Conservation (phyloP, 2,797 vertebrate species). For the Melanotaenia pygmaea region DNA sequence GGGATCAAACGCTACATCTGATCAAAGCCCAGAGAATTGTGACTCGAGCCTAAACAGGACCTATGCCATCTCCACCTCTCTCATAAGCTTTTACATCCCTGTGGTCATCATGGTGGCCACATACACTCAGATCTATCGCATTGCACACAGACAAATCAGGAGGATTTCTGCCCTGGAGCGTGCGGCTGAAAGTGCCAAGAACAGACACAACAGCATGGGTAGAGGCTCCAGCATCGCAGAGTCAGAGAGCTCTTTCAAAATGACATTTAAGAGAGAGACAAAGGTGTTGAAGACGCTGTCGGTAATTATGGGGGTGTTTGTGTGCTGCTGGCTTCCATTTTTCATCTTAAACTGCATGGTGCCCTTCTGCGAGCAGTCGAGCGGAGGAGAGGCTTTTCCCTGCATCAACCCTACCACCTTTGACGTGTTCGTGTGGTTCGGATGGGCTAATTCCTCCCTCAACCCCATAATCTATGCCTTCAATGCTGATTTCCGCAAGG, state of each 20-base stretch:
- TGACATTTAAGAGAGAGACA: slow-evolving; percentile 97
- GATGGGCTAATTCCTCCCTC: slow-evolving; percentile 98
- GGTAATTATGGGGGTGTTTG: slow-evolving; percentile 98
- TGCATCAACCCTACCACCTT: slow-evolving; percentile 96
- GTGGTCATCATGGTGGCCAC: slow-evolving; percentile 98
- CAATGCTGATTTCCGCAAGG: slow-evolving; percentile 97
- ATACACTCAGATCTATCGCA: slow-evolving; percentile 98
- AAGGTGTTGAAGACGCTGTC: slow-evolving; percentile 98
- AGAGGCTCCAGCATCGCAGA: slow-evolving; percentile 87
- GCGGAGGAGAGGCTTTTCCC: slow-evolving; percentile 85
- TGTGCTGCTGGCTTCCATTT: slow-evolving; percentile 98
- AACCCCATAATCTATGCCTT: slow-evolving; percentile 99
- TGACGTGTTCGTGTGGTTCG: slow-evolving; percentile 97
- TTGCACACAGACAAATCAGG: slow-evolving; percentile 95
- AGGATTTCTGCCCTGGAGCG: slow-evolving; percentile 95
- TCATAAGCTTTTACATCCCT: slow-evolving; percentile 98
- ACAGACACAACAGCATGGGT: slow-evolving; percentile 89
- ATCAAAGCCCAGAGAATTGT: slow-evolving; percentile 86
- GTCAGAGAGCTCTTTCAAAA: slow-evolving; percentile 95
- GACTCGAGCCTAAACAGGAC: slow-evolving; percentile 97
- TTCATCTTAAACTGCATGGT: slow-evolving; percentile 98
- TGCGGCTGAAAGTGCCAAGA: slow-evolving; percentile 95
- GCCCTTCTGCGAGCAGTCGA: slow-evolving; percentile 91
- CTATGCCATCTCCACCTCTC: slow-evolving; percentile 98
- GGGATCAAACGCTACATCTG: slow-evolving; percentile 81